Conservation (phyloP, 2,888 invertebrate species). For the Bembecia ichneumoniformis region DNA sequence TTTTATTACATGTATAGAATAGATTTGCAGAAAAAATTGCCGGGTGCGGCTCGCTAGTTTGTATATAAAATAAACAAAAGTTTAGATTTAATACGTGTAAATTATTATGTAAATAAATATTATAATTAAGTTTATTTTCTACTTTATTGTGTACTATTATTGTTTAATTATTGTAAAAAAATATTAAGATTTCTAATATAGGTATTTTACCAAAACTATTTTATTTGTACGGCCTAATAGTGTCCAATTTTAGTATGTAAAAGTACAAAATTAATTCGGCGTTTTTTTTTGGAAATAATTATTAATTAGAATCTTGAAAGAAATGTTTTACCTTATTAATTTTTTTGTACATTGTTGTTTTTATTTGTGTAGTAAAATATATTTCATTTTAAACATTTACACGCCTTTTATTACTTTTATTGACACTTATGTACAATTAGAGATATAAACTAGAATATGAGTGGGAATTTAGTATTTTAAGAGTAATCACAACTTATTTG, state of each 20-base stretch:
- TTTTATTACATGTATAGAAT: too few relatives aligned
- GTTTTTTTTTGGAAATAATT: neutral
- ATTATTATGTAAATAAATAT: slow-evolving; percentile 23
- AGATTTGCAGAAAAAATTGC: too few relatives aligned
- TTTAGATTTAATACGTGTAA: slow-evolving; percentile 11
- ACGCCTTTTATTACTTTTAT: slow-evolving; percentile 17
- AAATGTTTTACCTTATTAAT: slow-evolving; percentile 37
- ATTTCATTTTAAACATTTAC: slow-evolving; percentile 46
- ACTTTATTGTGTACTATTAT: neutral
- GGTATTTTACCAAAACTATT: neutral
- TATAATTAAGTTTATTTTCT: neutral
- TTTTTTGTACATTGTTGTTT: slow-evolving; percentile 48
- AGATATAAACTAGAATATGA: too few relatives aligned
- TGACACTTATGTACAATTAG: too few relatives aligned
- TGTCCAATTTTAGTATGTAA: slow-evolving; percentile 2
- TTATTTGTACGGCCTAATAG: neutral
- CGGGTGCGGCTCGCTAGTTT: too few relatives aligned
- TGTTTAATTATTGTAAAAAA: neutral
- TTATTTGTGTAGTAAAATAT: slow-evolving; percentile 53
- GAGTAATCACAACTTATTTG: too few relatives aligned
- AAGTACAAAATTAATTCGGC: neutral
- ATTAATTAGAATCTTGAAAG: slow-evolving; percentile 6
- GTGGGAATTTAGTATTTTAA: too few relatives aligned
- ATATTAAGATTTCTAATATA: neutral
- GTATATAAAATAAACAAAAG: neutral